Conservation (phyloP, 2,888 invertebrate genomes). For the Mimas tiliae region DNA sequence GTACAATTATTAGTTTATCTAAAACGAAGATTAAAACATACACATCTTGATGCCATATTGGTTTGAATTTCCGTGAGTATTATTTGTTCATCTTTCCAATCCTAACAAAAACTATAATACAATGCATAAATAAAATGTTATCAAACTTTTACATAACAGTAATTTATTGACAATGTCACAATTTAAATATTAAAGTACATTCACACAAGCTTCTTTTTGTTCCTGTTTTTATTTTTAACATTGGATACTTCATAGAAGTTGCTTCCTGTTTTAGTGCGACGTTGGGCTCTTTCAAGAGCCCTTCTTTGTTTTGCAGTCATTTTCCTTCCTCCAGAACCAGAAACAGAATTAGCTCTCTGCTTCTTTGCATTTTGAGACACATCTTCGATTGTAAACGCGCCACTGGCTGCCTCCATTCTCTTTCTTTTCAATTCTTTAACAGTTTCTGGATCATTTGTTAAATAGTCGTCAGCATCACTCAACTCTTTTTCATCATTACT, state of each 20-base stretch:
- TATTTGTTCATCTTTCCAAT: too few relatives aligned
- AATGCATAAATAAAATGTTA: neutral
- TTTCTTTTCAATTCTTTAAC: constrained; percentile 75
- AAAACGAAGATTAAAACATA: too few relatives aligned
- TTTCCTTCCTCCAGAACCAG: constrained; percentile 68
- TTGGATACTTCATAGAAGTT: constrained; percentile 95
- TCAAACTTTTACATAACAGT: constrained; percentile 6
- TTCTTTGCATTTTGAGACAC: constrained; percentile 69
- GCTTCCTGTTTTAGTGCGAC: constrained; percentile 92
- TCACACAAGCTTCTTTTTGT: constrained; percentile 83
- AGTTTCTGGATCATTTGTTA: constrained; percentile 75
- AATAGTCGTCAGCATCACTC: constrained; percentile 80
- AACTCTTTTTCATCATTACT: constrained; percentile 86
- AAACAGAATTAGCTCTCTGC: constrained; percentile 50
- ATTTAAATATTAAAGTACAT: constrained; percentile 29
- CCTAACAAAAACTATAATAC: too few relatives aligned
- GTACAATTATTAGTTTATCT: too few relatives aligned
- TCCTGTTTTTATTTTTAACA: constrained; percentile 94
- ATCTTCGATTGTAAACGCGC: constrained; percentile 82
- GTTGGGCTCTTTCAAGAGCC: constrained; percentile 89
- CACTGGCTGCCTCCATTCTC: constrained; percentile 81
- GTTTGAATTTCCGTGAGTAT: too few relatives aligned
- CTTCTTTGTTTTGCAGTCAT: constrained; percentile 91
- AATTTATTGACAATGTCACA: constrained; percentile 30
- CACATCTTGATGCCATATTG: too few relatives aligned